Evolutionary conservation across 2,797 vertebrate genomes (phyloP).

Genomic region (Macropus fuliginosus): DNA sequence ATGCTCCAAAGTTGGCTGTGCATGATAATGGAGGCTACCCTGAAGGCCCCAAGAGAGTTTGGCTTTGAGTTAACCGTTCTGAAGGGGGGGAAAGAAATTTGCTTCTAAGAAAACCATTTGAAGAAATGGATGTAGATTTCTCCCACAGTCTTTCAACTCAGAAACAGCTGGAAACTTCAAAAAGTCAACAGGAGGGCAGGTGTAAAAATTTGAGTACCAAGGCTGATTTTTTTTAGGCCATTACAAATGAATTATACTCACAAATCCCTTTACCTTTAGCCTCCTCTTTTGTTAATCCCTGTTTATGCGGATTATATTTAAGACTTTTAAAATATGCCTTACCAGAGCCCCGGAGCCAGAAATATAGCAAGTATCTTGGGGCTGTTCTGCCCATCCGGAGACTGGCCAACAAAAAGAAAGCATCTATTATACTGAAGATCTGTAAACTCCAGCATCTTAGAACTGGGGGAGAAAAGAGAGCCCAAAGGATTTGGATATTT

Average conservation of each 20-base stretch:
- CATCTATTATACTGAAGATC: slow-evolving; percentile 58
- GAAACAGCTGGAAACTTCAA: slow-evolving; percentile 35
- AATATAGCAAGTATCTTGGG: slow-evolving; percentile 42
- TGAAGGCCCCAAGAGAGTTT: slow-evolving; percentile 47
- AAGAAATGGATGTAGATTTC: slow-evolving; percentile 44
- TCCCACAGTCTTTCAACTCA: slow-evolving; percentile 40
- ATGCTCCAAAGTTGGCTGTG: slow-evolving; percentile 17
- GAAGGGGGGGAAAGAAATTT: slow-evolving; percentile 13
- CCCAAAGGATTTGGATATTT: slow-evolving; percentile 43
- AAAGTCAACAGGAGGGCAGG: slow-evolving; percentile 17
- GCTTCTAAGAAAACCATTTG: slow-evolving; percentile 46
- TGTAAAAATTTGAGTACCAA: slow-evolving; percentile 55
- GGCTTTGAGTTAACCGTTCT: slow-evolving; percentile 40
- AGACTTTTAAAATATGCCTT: slow-evolving; percentile 19
- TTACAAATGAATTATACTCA: slow-evolving; percentile 61
- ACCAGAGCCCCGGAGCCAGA: slow-evolving; percentile 35
- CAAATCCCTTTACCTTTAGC: slow-evolving; percentile 62
- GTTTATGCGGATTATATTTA: slow-evolving; percentile 1
- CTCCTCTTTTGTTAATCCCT: slow-evolving; percentile 35
- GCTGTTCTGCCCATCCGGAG: slow-evolving; percentile 56
- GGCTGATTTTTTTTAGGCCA: slow-evolving; percentile 63
- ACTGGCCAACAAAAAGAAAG: slow-evolving; percentile 57
- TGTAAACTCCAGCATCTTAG: slow-evolving; percentile 58
- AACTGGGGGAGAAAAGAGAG: slow-evolving; percentile 23
- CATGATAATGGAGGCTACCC: slow-evolving; percentile 45